Base-by-base conservation (phyloP, 2,888 invertebrate species). In the Nebria brevicollis region DNA sequence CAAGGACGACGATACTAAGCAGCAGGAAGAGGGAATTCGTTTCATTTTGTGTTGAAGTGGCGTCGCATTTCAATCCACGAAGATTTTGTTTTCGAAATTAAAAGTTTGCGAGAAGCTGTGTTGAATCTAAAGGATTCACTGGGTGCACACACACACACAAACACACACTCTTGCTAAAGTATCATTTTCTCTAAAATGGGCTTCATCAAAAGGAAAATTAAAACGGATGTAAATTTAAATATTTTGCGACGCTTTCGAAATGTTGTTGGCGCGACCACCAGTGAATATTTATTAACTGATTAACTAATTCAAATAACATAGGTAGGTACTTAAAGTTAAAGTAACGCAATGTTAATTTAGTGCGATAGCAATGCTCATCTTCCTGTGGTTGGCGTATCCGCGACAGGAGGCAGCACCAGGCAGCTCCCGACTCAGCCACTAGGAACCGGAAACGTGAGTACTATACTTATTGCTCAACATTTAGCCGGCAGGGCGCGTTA, bases 401-500 rank as follows among this genome's bases (percentile, higher is more conserved):
- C 43, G 43, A 10, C 10, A 43, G 43, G 43, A 8, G 43, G 43
- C 43, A 43, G 43, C 43, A 43, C 7, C 43, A 43, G 43, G 20
- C 43, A 43, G 43, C 10, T 6, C 43, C 10, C 43, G 10, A 43
- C 7, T 43, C 7, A 43, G 43, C 54, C 54, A 54, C 13, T 2
- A 54, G 54, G 54, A 3, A 54, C 54, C 54, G 54, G 54, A 54
- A 54, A 54, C 54, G 54, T 54, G 54, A 54, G 54, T 54, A 54
- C 54, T 78, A 72, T 42, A 78, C 78, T 78, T 78, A 78, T 78
- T 72, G 66, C 78, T 78, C 78, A 54, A 78, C 78, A 78, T 78
- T 78, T 73, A 65, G 78, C 66, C 64, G 72, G 66, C 78, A 54
- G 54, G 72, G 66, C 78, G 78, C 78, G 78, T 78, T 78, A 78